Percentiles rank a stretch among this genome's conserved stretches.
Conservation (phyloP, 2,888 invertebrate species). For the Tribolium freemani region DNA sequence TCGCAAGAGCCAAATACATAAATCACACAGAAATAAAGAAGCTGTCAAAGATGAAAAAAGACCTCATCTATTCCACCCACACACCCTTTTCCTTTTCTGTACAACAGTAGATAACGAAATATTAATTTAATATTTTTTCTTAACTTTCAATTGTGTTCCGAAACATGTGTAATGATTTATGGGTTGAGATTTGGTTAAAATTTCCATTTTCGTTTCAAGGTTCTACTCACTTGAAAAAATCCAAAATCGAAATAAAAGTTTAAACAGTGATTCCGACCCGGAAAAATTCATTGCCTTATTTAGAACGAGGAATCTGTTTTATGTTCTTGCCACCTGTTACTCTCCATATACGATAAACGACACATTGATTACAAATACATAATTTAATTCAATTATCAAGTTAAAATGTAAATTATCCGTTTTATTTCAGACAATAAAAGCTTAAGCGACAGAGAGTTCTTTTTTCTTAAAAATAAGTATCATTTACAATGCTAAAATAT, state of each 20-base stretch:
- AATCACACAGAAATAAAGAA: conserved; percentile 17
- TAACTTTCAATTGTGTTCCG: background rate
- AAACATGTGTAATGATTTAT: background rate
- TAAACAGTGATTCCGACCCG: background rate
- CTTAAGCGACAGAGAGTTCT: background rate
- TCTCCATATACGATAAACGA: background rate
- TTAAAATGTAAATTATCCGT: background rate
- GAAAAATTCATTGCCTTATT: conserved; percentile 4
- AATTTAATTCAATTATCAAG: background rate
- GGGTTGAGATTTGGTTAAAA: background rate
- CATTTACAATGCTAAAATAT: background rate
- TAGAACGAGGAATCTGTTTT: background rate
- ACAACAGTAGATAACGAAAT: background rate
- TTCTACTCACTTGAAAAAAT: background rate
- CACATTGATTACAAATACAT: background rate
- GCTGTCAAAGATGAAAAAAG: conserved; percentile 22
- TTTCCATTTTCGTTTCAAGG: background rate
- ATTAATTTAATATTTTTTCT: background rate
- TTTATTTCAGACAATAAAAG: background rate
- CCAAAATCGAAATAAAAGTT: background rate
- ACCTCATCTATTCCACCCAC: conserved; percentile 9
- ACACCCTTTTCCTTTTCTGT: conserved; percentile 1
- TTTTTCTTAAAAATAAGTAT: background rate
- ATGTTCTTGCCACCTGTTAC: conserved; percentile 5
- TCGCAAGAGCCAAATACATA: conserved; percentile 1